A percentile compares a stretch with the other conserved stretches of the same genome.
These are phyloP conservation scores for Acinonyx jubatus DNA, from an alignment of 2,113 vertebrate genomes.

Conservation along the genomic window DNA sequence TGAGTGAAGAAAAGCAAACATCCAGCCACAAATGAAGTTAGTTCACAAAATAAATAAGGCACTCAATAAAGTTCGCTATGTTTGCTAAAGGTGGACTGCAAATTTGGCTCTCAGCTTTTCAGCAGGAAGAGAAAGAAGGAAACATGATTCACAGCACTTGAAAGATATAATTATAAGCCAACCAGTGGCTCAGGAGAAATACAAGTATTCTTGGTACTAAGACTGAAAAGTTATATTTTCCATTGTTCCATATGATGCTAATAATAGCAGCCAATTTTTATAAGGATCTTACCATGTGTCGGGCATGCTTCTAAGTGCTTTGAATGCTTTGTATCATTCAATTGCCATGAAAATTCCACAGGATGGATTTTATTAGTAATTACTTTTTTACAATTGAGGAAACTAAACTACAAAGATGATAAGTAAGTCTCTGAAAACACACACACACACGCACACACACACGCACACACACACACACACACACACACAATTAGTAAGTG, in stretches of 20 bases:
- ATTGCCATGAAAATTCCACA: background rate
- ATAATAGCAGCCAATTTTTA: background rate
- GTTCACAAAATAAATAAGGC: conserved; percentile 60
- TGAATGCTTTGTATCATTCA: background rate
- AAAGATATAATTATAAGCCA: conserved; percentile 32
- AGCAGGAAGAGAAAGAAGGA: conserved; percentile 40
- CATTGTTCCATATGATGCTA: background rate
- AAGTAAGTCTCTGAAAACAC: background rate
- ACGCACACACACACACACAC: too few species aligned
- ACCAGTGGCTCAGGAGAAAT: background rate
- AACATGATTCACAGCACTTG: background rate
- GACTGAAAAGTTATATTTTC: background rate
- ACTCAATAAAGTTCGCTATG: background rate
- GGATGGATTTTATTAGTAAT: background rate
- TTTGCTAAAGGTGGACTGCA: conserved; percentile 47
- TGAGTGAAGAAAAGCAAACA: conserved; percentile 44
- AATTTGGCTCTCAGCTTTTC: conserved; percentile 23
- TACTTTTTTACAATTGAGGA: background rate
- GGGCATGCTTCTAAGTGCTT: background rate
- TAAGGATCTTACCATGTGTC: background rate
- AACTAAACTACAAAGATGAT: background rate
- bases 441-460: too few species aligned
- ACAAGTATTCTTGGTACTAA: background rate
- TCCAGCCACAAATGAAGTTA: conserved; percentile 35
- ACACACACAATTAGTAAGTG: background rate